A percentile compares a stretch with the other conserved stretches of the same genome.
phyloP scores from a whole-genome alignment of 2,888 invertebrate species.

The Sarcophaga carnaria region DNA sequence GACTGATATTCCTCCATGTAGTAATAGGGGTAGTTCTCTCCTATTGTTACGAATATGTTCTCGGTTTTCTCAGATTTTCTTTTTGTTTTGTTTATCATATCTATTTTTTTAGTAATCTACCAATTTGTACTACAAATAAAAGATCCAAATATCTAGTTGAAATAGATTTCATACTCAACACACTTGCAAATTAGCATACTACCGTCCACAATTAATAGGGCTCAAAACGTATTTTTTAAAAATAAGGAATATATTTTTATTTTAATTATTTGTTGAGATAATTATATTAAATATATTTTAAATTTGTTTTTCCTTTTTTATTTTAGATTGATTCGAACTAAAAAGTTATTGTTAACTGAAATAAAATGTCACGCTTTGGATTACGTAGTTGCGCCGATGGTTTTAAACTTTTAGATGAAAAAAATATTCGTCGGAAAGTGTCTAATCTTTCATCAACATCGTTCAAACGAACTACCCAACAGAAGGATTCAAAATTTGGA shows the following conservation, averaged over 20 bases:
- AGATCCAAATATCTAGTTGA: no score
- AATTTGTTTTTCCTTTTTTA: slow-evolving; percentile 1
- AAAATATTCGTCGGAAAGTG: slow-evolving; percentile 68
- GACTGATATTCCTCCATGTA: no score
- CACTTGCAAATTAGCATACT: no score
- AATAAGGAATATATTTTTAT: not conserved
- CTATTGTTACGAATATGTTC: no score
- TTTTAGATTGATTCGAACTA: slow-evolving; percentile 15
- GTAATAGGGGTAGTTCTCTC: no score
- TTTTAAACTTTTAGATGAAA: slow-evolving; percentile 76
- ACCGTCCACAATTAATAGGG: no score
- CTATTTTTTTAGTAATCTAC: no score
- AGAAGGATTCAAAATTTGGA: slow-evolving; percentile 60
- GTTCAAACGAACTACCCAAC: slow-evolving; percentile 58
- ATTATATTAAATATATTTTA: not conserved
- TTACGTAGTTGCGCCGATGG: slow-evolving; percentile 75
- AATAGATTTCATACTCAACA: no score
- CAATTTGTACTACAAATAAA: no score
- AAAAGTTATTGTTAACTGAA: not conserved
- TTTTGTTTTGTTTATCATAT: no score
- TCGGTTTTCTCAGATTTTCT: no score
- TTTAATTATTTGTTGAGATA: not conserved
- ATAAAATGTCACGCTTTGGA: slow-evolving; percentile 78
- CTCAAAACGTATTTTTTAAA: not conserved
- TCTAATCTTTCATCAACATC: slow-evolving; percentile 59